Evolutionary conservation across 2,113 vertebrate species (phyloP).

Genomic region (Microcebus ravelobensis): DNA sequence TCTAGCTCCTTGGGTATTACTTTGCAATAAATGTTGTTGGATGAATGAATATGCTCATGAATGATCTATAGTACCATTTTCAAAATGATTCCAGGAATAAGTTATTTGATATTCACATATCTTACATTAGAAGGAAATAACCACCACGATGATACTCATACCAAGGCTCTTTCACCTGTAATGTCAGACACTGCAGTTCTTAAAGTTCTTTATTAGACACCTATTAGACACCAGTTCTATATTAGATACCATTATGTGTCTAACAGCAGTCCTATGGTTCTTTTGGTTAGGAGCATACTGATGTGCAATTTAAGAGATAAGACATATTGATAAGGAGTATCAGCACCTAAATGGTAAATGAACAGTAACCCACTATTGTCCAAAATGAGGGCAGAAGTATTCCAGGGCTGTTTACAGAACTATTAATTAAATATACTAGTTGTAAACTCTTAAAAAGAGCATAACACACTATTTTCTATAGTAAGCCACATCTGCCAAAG

Average conservation of each 20-base stretch:
- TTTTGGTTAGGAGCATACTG: neutral
- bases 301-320: neutral
- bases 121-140: neutral
- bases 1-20: neutral
- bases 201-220: neutral
- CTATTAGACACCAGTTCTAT: neutral
- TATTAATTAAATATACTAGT: neutral
- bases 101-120: neutral
- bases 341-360: neutral
- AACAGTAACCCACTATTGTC: neutral
- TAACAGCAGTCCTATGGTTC: neutral
- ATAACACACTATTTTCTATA: neutral
- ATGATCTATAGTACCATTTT: neutral
- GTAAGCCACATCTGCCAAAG: neutral
- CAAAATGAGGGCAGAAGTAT: neutral
- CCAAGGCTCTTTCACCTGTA: neutral
- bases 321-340: neutral
- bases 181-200: neutral
- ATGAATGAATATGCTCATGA: neutral
- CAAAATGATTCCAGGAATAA: slow-evolving; percentile 3
- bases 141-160: neutral
- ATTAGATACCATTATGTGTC: neutral
- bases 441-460: neutral
- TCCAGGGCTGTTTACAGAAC: neutral
- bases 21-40: neutral